Percentiles rank a stretch among this genome's conserved stretches.
phyloP scores from a whole-genome alignment of 2,113 vertebrate species.

The Proterorhinus semilunaris region DNA sequence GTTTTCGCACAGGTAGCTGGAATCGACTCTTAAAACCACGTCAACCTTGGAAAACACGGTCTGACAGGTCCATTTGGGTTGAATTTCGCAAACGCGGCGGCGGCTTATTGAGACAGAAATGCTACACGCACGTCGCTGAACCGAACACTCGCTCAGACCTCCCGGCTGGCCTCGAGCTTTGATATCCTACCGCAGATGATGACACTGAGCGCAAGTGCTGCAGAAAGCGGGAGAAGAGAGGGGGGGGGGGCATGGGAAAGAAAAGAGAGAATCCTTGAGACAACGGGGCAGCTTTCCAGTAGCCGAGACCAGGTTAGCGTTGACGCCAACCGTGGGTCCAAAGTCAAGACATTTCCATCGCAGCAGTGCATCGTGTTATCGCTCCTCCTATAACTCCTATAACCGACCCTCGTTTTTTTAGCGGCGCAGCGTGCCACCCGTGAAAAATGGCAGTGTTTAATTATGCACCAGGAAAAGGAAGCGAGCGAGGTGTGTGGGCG shows the following conservation, averaged over 20 bases:
- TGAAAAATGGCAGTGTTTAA: conserved; percentile 45
- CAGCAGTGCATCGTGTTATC: background rate
- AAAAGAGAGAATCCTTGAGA: background rate
- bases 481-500: conserved; percentile 17
- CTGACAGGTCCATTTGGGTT: conserved; percentile 15
- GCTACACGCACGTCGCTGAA: too few species aligned
- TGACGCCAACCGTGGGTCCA: conserved; percentile 33
- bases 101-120: too few species aligned
- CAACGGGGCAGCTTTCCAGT: conserved; percentile 9
- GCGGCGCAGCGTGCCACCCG: conserved; percentile 18
- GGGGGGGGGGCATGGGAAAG: too few species aligned
- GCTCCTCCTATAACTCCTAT: too few species aligned
- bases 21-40: background rate
- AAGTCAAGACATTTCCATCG: conserved; percentile 34
- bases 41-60: conserved; percentile 23
- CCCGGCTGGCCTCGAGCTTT: conserved; percentile 55
- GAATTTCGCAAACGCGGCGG: conserved; percentile 7
- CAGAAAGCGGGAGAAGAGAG: conserved; percentile 11
- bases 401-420: background rate
- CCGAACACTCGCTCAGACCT: conserved; percentile 27
- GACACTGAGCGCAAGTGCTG: conserved; percentile 60
- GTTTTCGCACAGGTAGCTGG: background rate
- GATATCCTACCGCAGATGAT: conserved; percentile 64
- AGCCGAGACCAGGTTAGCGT: conserved; percentile 33
- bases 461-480: conserved; percentile 37